Base-by-base conservation (phyloP, 2,113 vertebrate species). In the Ptilorrhoa leucosticta region DNA sequence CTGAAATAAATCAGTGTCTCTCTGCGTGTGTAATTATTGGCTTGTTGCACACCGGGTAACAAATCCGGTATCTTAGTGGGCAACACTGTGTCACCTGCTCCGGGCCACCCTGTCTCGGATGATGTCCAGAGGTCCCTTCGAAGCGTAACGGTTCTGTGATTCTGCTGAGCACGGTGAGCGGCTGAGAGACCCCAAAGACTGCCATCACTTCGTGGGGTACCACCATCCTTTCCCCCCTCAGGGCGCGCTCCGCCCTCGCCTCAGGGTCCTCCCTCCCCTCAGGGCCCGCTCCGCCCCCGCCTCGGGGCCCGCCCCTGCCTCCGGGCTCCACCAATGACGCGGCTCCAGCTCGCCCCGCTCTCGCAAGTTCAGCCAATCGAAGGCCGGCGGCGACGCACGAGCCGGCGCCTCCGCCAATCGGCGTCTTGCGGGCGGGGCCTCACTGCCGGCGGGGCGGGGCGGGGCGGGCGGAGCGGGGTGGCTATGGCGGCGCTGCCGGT, bases 191-290 rank as follows among this genome's bases (percentile, higher is more conserved):
- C 11, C 23, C 50, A 6, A 5, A 0, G 2, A 1, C 47, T 0
- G 2, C 27, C 39, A 11, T 12, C 5, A 0, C 0, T 0, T 2
- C 24, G 30, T 0, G 6, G 1, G 6, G 0, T 19, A 9, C 40
- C 8, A 3, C 13, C 19, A 8, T 18, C 3, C 28, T 28, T 6
- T 5, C 17, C 20, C 27, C 8, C 26, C 20, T 23, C 28, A 7
- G 61, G 6, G 28, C 40, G 4, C 13, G 10, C 27, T 3, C 24
- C 33, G 13, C 56, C 33, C 33, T 12, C 51, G 2, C 7, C 30
- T 33, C 54, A 6, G 50, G 16, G 16, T 16, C 20, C 13, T 3
- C 50, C 26, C 40, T 17, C 15, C 63, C 37, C 12, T 44, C 22
- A 4, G 19, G 2, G 19, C 18, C 1, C 6, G 3, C 4, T 13